Evolutionary conservation across 2,113 vertebrate genomes (phyloP).

Genomic region (Tricholaema leucomelas): DNA sequence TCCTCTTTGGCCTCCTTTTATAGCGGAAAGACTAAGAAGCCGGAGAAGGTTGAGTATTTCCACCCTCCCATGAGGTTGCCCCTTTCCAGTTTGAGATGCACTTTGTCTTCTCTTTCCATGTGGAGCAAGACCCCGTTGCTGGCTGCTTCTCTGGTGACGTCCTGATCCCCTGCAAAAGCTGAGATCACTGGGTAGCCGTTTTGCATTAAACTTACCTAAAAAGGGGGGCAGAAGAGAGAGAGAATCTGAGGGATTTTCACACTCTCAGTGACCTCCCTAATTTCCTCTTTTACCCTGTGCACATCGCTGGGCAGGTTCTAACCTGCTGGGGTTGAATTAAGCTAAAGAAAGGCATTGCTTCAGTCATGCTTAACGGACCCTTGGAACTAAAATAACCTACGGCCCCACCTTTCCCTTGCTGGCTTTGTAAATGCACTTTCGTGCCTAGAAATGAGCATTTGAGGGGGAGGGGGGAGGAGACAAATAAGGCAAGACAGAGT

Average conservation of each 20-base stretch:
- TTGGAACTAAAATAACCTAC: not conserved
- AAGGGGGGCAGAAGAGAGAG: slow-evolving; percentile 63
- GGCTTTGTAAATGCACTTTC: not conserved
- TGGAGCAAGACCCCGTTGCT: slow-evolving; percentile 97
- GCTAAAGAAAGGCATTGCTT: not conserved
- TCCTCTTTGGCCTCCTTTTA: slow-evolving; percentile 75
- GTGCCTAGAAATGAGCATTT: not conserved
- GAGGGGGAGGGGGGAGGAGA: no score
- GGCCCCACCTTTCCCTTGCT: not conserved
- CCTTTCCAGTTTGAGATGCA: slow-evolving; percentile 96
- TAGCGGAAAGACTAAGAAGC: slow-evolving; percentile 99
- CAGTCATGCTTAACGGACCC: not conserved
- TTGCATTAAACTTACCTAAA: slow-evolving; percentile 97
- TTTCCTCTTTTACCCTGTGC: not conserved
- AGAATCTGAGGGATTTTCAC: slow-evolving; percentile 41
- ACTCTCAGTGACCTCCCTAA: not conserved
- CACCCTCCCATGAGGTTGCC: slow-evolving; percentile 99
- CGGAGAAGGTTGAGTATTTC: slow-evolving; percentile 99
- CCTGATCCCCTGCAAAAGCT: slow-evolving; percentile 98
- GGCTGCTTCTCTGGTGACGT: slow-evolving; percentile 97
- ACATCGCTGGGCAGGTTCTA: no score
- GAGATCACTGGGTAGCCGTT: slow-evolving; percentile 98
- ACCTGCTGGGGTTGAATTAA: not conserved
- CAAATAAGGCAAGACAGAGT: not conserved
- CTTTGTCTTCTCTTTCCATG: slow-evolving; percentile 96